Percentiles rank a stretch among this genome's conserved stretches.
phyloP scores from a whole-genome alignment of 1,140 invertebrate species.

The Acromyrmex charruanus region DNA sequence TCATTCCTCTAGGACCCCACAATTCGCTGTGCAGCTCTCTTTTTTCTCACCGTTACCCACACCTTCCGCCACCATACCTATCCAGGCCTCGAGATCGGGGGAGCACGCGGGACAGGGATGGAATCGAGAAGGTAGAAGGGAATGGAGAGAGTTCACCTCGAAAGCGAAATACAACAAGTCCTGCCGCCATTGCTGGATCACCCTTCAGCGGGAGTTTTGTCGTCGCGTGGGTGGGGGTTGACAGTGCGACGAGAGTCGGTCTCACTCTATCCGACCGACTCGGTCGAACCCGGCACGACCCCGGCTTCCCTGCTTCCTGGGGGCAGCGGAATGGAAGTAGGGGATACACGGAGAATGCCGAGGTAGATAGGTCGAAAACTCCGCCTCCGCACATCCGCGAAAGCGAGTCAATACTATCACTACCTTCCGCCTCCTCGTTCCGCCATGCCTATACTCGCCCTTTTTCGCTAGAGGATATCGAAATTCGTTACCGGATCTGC shows the following conservation, averaged over 20 bases:
- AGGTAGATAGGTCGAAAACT: conserved; percentile 82
- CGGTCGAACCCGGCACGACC: conserved; percentile 65
- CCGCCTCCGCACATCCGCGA: conserved; percentile 83
- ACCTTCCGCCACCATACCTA: conserved; percentile 27
- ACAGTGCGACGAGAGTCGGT: conserved; percentile 66
- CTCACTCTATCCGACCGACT: conserved; percentile 45
- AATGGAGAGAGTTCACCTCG: conserved; percentile 72
- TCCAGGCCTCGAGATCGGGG: neutral
- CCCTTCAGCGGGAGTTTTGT: conserved; percentile 83
- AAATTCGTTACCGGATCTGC: conserved; percentile 75
- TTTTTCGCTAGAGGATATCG: conserved; percentile 68
- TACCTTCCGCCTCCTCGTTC: conserved; percentile 60
- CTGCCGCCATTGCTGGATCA: conserved; percentile 86
- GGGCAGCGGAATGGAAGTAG: conserved; percentile 8
- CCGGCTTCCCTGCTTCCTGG: conserved; percentile 33
- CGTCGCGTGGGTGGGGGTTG: conserved; percentile 71
- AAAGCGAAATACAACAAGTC: conserved; percentile 86
- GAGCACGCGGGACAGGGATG: conserved; percentile 60
- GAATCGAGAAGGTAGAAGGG: conserved; percentile 77
- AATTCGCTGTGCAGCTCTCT: neutral
- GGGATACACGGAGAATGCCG: conserved; percentile 9
- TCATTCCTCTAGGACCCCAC: conserved; percentile 12
- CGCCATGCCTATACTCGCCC: conserved; percentile 63
- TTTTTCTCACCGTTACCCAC: conserved; percentile 12
- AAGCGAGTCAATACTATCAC: conserved; percentile 85